Evolutionary conservation across 2,888 invertebrate species (phyloP).

Genomic region (Drosophila colorata): DNA sequence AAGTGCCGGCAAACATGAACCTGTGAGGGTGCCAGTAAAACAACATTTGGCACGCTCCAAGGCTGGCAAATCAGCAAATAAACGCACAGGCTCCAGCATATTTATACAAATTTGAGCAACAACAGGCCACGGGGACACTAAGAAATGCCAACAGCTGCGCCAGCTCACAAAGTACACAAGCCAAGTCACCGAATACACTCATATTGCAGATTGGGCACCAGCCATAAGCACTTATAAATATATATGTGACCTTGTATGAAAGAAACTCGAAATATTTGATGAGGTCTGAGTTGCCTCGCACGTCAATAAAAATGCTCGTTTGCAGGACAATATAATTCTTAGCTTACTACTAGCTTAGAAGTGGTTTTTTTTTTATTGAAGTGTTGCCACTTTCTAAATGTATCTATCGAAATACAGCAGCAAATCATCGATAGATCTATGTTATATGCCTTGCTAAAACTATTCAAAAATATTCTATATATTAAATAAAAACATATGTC

Average conservation of each 20-base stretch:
- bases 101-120: constrained; percentile 64
- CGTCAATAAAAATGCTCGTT: constrained; percentile 15
- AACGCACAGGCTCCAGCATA: constrained; percentile 59
- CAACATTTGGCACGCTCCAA: constrained; percentile 75
- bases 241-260: constrained; percentile 21
- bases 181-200: constrained; percentile 34
- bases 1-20: constrained; percentile 48
- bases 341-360: neutral
- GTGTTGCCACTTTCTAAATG: no score
- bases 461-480: no score
- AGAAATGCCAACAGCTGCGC: constrained; percentile 58
- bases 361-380: neutral
- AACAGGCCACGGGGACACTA: constrained; percentile 36
- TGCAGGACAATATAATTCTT: neutral
- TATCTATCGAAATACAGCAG: no score
- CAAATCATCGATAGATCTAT: no score
- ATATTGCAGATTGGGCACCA: constrained; percentile 23
- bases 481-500: no score
- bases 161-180: constrained; percentile 44
- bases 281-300: constrained; percentile 3
- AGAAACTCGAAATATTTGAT: constrained; percentile 44
- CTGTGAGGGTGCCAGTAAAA: constrained; percentile 42
- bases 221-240: constrained; percentile 37
- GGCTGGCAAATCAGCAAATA: constrained; percentile 75
- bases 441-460: no score